These are phyloP conservation scores for Nemotelus nigrinus DNA, from an alignment of 2,888 invertebrate species.

Conservation along the genomic window DNA sequence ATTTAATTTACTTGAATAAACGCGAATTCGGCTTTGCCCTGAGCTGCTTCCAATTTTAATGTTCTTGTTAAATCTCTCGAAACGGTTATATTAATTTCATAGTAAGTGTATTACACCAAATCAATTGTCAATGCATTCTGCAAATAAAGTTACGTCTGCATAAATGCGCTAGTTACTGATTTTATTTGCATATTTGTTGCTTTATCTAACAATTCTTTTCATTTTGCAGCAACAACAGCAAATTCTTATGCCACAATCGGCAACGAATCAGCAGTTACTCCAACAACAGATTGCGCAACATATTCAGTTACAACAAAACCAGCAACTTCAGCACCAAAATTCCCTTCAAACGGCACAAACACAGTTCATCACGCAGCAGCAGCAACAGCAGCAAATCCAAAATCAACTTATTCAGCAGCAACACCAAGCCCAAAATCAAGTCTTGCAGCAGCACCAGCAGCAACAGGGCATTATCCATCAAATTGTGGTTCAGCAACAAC, in stretches of 20 bases:
- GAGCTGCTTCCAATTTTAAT: too few relatives aligned
- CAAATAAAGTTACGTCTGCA: too few relatives aligned
- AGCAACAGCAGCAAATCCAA: constrained; percentile 65
- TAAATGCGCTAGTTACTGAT: too few relatives aligned
- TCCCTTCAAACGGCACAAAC: constrained; percentile 55
- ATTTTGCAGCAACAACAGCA: constrained; percentile 54
- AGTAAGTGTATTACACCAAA: too few relatives aligned
- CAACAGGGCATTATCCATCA: constrained; percentile 57
- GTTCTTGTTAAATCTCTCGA: too few relatives aligned
- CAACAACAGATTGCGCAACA: constrained; percentile 60
- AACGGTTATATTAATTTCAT: too few relatives aligned
- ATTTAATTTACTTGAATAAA: too few relatives aligned
- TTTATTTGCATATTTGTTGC: too few relatives aligned
- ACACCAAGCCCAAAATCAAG: constrained; percentile 60
- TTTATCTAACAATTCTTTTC: too few relatives aligned
- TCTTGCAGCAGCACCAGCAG: constrained; percentile 56
- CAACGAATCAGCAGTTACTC: constrained; percentile 55
- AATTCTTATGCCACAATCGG: constrained; percentile 58
- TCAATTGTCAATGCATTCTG: too few relatives aligned
- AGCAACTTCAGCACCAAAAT: constrained; percentile 42
- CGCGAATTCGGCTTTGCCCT: too few relatives aligned
- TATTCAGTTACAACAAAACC: constrained; percentile 56
- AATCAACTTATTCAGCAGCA: constrained; percentile 66
- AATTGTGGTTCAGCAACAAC: constrained; percentile 53
- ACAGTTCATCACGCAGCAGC: constrained; percentile 67